Base-by-base conservation (phyloP, 2,797 vertebrate species). In the Clarias platycephalus region DNA sequence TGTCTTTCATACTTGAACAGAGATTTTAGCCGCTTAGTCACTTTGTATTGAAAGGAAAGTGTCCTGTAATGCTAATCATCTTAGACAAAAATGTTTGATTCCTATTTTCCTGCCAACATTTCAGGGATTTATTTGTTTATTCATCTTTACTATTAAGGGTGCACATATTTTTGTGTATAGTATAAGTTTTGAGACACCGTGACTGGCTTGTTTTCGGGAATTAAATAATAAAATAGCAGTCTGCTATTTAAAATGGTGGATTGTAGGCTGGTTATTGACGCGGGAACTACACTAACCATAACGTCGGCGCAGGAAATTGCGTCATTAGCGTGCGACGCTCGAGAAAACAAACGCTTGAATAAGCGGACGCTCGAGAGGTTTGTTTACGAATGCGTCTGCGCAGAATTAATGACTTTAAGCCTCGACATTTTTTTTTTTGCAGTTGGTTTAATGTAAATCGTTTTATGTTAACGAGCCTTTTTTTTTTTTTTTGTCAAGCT, bases 311-410 rank as follows among this genome's bases (percentile, higher is more conserved):
- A 10, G 2, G 72, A 31, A 31, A 55, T 68, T n/a, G 34, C 86
- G 83, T 86, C 85, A 86, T 85, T n/a, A 34, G 7, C 67, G 1
- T 9, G 84, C 85, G 81, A 81, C 86, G 12, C 20, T 16, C 5
- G 20, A 10, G 49, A 53, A 53, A 53, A 13, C 49, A 6, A 8
- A 20, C 12, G 60, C 49, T 22, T 44, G 40, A 18, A 49, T 10
- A 71, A 37, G 81, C 83, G 49, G 85, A 68, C 3, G 20, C 66
- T 55, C 26, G 18, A 26, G 31, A 58, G 15, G 84, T 82, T n/a
- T 16, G 37, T 75, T 63, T 66, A 75, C 28, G 58, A 15, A 24
- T 24, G 20, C 4, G 37, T 22, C 31, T 24, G 26, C 49, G 71
- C 71, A 9, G 6, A n/a, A 13, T 71, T 53, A 34, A 63, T 26